Base-by-base conservation (phyloP, 2,888 invertebrate species). In the Lasioglossum vierecki region DNA sequence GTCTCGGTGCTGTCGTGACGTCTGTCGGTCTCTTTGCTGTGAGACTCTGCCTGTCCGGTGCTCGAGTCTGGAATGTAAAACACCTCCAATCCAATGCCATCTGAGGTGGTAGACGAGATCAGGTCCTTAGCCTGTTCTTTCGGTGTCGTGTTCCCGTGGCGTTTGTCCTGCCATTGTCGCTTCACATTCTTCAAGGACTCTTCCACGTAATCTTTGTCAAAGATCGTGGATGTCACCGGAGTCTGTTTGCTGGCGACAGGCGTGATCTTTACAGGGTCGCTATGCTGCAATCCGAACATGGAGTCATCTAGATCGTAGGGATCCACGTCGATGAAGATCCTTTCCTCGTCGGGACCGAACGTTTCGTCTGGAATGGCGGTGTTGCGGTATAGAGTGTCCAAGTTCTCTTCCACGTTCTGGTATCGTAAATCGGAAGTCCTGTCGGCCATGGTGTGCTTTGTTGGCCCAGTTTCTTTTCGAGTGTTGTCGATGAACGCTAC, bases 261-360 rank as follows among this genome's bases (percentile, higher is more conserved):
- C 18, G 84, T 85, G 18, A 83, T 76, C 30, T 86, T 84, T 35
- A 80, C 70, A 8, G 79, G 85, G 9, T 89, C 89, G 30, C 89
- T 90, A 49, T 92, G 92, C 35, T 93, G 91, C 11, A 94, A 79
- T 0, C 92, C 92, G 76, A 93, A 93, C 30, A 94, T 87, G 8
- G 92, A 90, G 0, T 94, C 93, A 70, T 94, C 93, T 8, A 92
- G 44, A 53, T 94, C 94, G 77, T 93, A 94, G 0, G 94, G 92
- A 87, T 94, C 94, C 49, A 94, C 94, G 44, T 95, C 94, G 81
- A 95, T 95, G 86, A 95, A 95, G 78, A 95, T 94, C 41, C 94
- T 91, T 74, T 95, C 95, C 70, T 95, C 94, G 79, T 95, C 94
- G 0, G 94, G 94, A 0, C 94, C 94, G 57, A 94, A 94, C 11